Conservation (phyloP, 2,113 vertebrate genomes). For the Chaetodon trifascialis region DNA sequence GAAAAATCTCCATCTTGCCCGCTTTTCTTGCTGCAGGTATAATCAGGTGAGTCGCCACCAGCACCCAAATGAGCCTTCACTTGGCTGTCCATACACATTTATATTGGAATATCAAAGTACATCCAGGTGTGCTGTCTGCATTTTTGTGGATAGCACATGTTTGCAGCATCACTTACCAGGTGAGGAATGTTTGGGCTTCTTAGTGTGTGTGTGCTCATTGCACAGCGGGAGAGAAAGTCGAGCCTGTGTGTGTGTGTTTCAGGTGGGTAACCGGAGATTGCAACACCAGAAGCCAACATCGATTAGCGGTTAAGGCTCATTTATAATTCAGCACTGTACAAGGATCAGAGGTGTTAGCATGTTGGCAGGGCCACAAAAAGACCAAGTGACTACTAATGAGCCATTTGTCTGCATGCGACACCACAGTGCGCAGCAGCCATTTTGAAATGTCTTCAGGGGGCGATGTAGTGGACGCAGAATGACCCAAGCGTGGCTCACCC, state of each 20-base stretch:
- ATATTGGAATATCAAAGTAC: too few species aligned
- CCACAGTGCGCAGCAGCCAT: slow-evolving; percentile 14
- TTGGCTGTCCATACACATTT: too few species aligned
- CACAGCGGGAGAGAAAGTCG: background rate
- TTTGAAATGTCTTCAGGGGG: slow-evolving; percentile 3
- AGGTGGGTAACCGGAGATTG: slow-evolving; percentile 35
- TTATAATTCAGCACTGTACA: slow-evolving; percentile 66
- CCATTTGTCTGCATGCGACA: slow-evolving; percentile 6
- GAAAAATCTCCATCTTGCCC: background rate
- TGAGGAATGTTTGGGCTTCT: background rate
- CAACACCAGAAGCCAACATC: slow-evolving; percentile 33
- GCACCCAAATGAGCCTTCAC: background rate
- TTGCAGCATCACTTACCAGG: background rate
- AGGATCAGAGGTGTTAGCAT: slow-evolving; percentile 58
- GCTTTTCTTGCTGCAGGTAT: background rate
- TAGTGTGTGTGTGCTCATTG: background rate
- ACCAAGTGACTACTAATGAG: slow-evolving; percentile 49
- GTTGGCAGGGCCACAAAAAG: slow-evolving; percentile 6
- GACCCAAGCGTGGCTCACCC: background rate
- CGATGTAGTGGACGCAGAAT: background rate
- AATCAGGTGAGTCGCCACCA: background rate
- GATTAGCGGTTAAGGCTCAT: slow-evolving; percentile 64
- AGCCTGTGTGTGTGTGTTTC: slow-evolving; percentile 19
- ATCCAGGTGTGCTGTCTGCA: background rate
- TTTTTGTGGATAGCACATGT: background rate